Evolutionary conservation across 2,888 invertebrate species (phyloP).

Genomic region (Bellardia bayeri): DNA sequence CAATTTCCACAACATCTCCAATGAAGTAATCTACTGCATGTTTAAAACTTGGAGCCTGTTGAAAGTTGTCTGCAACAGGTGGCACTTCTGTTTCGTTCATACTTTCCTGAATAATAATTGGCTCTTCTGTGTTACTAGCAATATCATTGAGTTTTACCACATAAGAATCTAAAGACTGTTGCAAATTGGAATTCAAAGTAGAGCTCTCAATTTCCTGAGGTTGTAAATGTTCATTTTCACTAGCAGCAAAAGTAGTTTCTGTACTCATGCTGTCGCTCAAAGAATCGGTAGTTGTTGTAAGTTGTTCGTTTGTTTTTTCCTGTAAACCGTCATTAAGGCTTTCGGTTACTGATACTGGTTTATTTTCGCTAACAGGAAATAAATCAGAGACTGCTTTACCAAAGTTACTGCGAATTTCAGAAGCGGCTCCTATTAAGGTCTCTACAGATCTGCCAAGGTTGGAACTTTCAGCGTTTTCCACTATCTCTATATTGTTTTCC

Average conservation of each 20-base stretch:
- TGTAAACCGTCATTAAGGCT: not conserved
- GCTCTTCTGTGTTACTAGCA: not conserved
- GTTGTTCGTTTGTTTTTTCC: not conserved
- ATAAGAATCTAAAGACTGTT: not conserved
- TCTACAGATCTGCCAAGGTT: not conserved
- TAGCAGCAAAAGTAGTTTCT: not conserved
- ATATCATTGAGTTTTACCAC: not conserved
- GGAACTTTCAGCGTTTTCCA: not conserved
- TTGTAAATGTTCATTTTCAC: not conserved
- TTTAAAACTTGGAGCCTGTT: not conserved
- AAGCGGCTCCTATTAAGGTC: not conserved
- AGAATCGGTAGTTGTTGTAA: not conserved
- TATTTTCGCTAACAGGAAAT: not conserved
- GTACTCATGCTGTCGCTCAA: not conserved
- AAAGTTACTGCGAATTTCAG: not conserved
- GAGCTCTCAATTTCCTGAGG: not conserved
- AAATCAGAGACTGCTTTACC: not conserved
- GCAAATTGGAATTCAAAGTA: not conserved
- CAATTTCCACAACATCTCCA: slow-evolving; percentile 16
- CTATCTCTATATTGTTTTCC: not conserved
- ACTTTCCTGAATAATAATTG: not conserved
- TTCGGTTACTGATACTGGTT: not conserved
- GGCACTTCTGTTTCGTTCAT: not conserved
- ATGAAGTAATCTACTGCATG: slow-evolving; percentile 1
- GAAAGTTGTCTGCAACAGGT: not conserved